Evolutionary conservation across 2,797 vertebrate genomes (phyloP), one percentile per base, ranked within the genome.

Genomic region (Setipinna tenuifilis): DNA sequence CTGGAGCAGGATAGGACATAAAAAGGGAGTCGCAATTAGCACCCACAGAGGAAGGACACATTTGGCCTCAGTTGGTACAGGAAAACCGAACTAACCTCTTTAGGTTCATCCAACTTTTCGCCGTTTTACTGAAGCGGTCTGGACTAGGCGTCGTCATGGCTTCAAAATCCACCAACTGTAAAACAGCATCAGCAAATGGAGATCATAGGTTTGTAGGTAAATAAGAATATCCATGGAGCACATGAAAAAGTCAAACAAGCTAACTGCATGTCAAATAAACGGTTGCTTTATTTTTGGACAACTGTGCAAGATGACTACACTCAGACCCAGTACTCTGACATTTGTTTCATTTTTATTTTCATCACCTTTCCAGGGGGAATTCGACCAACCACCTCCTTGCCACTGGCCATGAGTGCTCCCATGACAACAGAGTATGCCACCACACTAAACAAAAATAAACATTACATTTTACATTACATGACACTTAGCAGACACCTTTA

Each of bases 341-440:
- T 10, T 10, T 54, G 9, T 54, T 54, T 10, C 14, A 54, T 9
- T 54, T 83, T 9, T n/a, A 61, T 91, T 21, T n/a, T 62, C 44
- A 28, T 83, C 93, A 95, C 98, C 97, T 99, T 99, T 94, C 98
- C 98, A 94, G 97, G 98, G 0, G 98, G 98, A 87, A 99, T 99
- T 92, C 96, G 95, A 21, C 98, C 98, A 0, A 97, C 94, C 19
- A 99, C 95, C 93, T 99, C 98, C 91, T 97, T 99, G 68, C 98
- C 98, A 86, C 97, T 99, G 87, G 98, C 98, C 98, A 99, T 99
- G 88, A 99, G 88, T 0, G 97, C 97, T 9, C 98, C 98, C 98
- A 99, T 98, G 50, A 99, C 96, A 57, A 99, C 97, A 0, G 98
- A 98, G 92, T 99, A 99, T 0, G 98, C 98, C 84, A 99, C 98